These are phyloP conservation scores for Drosophila pallidifrons DNA, from an alignment of 1,140 invertebrate species.

Conservation along the genomic window DNA sequence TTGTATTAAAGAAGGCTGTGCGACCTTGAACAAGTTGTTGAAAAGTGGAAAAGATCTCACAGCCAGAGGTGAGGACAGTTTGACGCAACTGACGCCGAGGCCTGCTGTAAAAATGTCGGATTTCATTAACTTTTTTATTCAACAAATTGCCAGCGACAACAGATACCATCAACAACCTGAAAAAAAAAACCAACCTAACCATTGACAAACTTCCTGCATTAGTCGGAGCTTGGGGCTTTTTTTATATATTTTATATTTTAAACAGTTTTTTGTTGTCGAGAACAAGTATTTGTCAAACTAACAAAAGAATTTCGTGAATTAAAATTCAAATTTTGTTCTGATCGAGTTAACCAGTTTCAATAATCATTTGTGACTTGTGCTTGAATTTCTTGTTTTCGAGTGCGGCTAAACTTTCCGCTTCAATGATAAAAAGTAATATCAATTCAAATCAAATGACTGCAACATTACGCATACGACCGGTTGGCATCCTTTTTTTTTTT, in stretches of 20 bases:
- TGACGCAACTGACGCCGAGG: constrained; percentile 6
- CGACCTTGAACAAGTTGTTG: constrained; percentile 4
- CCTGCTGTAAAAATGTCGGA: constrained; percentile 22
- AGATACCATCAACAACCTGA: background rate
- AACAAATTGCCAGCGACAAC: constrained; percentile 16
- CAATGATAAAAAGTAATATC: background rate
- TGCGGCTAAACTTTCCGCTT: constrained; percentile 6
- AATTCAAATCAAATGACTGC: background rate
- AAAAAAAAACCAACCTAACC: background rate
- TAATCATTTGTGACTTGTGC: background rate
- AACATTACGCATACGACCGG: constrained; percentile 16
- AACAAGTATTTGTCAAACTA: constrained; percentile 10
- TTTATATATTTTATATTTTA: background rate
- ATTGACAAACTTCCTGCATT: constrained; percentile 25
- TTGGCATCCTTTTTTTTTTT: constrained; percentile 1
- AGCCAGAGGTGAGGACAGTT: constrained; percentile 15
- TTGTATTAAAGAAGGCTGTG: constrained; percentile 21
- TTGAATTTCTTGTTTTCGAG: background rate
- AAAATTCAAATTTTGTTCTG: constrained; percentile 38
- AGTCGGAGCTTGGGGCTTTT: background rate
- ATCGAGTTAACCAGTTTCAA: constrained; percentile 5
- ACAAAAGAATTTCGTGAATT: constrained; percentile 60
- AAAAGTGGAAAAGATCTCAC: constrained; percentile 8
- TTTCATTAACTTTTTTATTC: constrained; percentile 26
- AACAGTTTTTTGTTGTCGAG: constrained; percentile 3